These are phyloP conservation scores for Syngnathoides biaculeatus DNA, from an alignment of 2,113 vertebrate species.

Conservation along the genomic window DNA sequence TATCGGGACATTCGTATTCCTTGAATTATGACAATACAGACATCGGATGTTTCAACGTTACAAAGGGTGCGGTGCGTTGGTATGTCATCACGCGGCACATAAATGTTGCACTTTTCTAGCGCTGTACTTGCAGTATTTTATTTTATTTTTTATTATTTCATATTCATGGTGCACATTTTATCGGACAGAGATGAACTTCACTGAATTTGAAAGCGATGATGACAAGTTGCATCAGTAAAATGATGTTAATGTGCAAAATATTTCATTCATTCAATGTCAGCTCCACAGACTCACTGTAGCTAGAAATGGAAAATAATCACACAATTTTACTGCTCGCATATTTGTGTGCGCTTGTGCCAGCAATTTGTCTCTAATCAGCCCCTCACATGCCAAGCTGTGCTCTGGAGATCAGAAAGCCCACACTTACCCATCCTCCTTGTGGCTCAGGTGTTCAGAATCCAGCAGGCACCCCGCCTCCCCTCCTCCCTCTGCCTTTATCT, in stretches of 20 bases:
- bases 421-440: constrained; percentile 38
- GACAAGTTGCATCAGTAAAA: neutral
- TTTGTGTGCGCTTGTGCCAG: constrained; percentile 11
- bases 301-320: neutral
- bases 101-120: no score
- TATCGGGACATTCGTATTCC: neutral
- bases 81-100: no score
- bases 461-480: constrained; percentile 2
- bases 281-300: neutral
- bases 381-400: constrained; percentile 33
- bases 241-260: constrained; percentile 4
- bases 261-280: neutral
- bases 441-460: constrained; percentile 51
- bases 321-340: neutral
- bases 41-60: neutral
- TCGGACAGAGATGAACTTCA: neutral
- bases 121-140: no score
- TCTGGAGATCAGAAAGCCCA: constrained; percentile 40
- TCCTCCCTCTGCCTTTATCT: constrained; percentile 18
- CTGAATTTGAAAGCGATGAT: constrained; percentile 6
- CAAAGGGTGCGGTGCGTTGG: no score
- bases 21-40: neutral
- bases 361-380: constrained; percentile 42
- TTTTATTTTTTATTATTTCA: no score
- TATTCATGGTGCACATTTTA: no score